These are phyloP conservation scores for Squalus acanthias DNA, from an alignment of 2,797 vertebrate genomes.

Conservation along the genomic window DNA sequence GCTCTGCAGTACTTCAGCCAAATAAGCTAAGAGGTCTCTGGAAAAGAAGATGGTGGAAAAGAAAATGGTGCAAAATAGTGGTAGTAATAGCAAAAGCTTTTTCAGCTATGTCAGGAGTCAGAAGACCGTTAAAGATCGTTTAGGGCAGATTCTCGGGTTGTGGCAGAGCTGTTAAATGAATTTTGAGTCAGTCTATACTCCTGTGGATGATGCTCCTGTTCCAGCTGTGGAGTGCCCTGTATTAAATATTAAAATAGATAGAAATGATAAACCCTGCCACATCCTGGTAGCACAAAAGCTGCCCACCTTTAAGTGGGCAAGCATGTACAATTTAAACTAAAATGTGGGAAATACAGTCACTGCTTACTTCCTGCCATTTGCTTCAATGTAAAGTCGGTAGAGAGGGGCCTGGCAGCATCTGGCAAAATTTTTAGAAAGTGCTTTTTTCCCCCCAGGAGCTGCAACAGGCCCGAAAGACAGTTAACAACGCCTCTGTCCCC, in stretches of 20 bases:
- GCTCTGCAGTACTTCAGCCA: background rate
- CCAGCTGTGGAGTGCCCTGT: background rate
- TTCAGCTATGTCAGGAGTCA: background rate
- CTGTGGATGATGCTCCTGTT: background rate
- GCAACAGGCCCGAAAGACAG: no score
- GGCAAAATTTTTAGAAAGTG: no score
- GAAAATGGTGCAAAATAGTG: background rate
- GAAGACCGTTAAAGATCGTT: background rate
- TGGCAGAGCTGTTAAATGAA: background rate
- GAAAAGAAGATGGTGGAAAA: background rate
- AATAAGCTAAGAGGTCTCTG: background rate
- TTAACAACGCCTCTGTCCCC: no score
- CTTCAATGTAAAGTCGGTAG: no score
- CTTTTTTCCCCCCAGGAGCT: no score
- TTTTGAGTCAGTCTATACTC: background rate
- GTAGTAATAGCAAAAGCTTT: background rate
- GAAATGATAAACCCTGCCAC: no score
- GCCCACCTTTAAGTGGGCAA: background rate
- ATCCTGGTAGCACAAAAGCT: background rate
- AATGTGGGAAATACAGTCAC: background rate
- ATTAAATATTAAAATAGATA: background rate
- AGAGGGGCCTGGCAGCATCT: no score
- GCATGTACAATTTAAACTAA: background rate
- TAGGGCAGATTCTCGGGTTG: background rate
- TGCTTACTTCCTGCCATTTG: background rate